Base-by-base conservation (phyloP, 2,113 vertebrate genomes). In the Pachyramphus minor region DNA sequence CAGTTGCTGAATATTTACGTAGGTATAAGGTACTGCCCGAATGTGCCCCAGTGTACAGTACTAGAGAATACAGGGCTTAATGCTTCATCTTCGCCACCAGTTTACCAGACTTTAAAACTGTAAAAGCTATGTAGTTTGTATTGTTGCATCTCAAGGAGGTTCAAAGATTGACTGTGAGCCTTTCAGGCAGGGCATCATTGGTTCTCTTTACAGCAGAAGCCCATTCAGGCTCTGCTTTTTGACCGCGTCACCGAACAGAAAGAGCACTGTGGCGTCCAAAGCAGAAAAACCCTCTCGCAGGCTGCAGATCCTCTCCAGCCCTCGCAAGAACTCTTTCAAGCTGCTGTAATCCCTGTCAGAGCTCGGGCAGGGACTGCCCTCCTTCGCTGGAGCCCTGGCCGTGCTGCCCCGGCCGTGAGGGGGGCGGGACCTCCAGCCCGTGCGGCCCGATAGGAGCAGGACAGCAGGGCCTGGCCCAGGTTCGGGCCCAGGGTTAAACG, bases 211-310 rank as follows among this genome's bases (percentile, higher is more conserved):
- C 0, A 33, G 15, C 23, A 42, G n/a, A 21, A 44, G 9, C 58
- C 16, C 16, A 30, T 3, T 11, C 2, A 6, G 16, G 28, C 30
- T 87, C 16, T 12, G 21, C 50, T 39, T 14, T 6, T 53, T 11
- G 25, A 3, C 19, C 1, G 44, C 12, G 53, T 31, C 17, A 60
- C 28, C 20, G 5, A 3, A 21, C 6, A 1, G 9, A 15, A 2
- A 6, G 14, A 0, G 14, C 3, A 0, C 28, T 2, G 7, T 0
- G 11, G 4, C 3, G 25, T 3, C 14, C 4, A 0, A 13, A 2
- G 37, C 0, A 11, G 7, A 10, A 15, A 28, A 7, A 6, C 19
- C 18, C 24, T 3, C 19, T 4, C 2, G 3, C 35, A 8, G 6
- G 19, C 52, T 1, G n/a, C 1, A 2, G 22, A 4, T 5, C 25